Evolutionary conservation across 2,888 invertebrate species (phyloP), one percentile per base, ranked within the genome.

Genomic region (Acheta domesticus): DNA sequence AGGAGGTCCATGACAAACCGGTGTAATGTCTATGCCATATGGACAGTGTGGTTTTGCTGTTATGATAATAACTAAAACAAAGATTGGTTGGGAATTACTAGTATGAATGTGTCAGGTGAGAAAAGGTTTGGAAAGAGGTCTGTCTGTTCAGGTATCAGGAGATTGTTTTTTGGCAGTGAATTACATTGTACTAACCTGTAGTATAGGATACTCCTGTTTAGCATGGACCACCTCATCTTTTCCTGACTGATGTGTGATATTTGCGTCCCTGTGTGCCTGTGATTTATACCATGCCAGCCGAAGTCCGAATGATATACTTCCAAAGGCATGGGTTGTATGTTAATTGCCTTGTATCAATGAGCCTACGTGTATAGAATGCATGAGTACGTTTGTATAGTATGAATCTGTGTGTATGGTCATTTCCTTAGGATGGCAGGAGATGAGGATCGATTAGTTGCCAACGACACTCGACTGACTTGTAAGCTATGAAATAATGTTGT

Each of bases 1-100:
- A 86, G 87, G 86, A 86, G 86, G 87, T 86, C 87, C 87, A 77
- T 80, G 74, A 76, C 49, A 79, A 36, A 50, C 49, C 19, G 79
- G 48, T 21, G 21, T 62, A 79, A 76, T 76, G 73, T 62, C 76
- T 79, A 77, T 74, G 76, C 79, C 36, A 73, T 49, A 36, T 20
- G 48, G 50, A 49, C 50, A 49, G 77, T 62, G 77, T 79, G 21
- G 11, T 62, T 62, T 14, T 62, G 62, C n/a, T 62, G 62, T 62
- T 62, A 14, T 12, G 62, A 36, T 36, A 36, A 36, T 36, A 36
- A 36, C 36, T 36, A 36, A 36, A 36, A 36, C 36, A 36, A 36
- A 36, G 36, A n/a, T 62, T 62, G 62, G n/a, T 62, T 19, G 62
- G 62, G n/a, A 62, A 12, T 62, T 36, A 62, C 16, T 62, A 19